Base-by-base conservation (phyloP, 2,888 invertebrate species). In the Geophilus truncorum region DNA sequence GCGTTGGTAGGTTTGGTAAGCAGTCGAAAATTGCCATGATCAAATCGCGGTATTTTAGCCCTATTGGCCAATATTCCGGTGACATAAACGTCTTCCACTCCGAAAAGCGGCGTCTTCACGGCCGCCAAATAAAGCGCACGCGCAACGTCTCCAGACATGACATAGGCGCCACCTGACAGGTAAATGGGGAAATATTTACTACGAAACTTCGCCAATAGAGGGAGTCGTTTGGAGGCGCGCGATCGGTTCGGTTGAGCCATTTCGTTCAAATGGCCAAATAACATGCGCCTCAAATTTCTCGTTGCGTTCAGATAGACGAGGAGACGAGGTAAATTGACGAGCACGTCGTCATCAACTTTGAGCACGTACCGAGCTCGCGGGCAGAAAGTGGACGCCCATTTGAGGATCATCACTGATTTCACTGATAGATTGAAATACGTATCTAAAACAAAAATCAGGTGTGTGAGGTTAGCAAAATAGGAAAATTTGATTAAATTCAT, bases 11-110 rank as follows among this genome's bases (percentile, higher is more conserved):
- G 87, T 85, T 87, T 87, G 77, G 86, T 84, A n/a, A n/a, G n/a
- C 83, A 91, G 91, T 84, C 90, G 89, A 86, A 93, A 93, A 25
- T 90, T 89, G 0, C 90, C 88, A 87, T 92, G 90, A 87, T 92
- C 91, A 34, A 89, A 88, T 0, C 92, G 91, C 5, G 86, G 86
- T 0, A 93, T 85, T 0, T 88, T 87, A 0, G 92, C 90, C 7
- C 89, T 89, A 15, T 88, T 87, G 0, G 93, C 91, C 92, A 83
- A 88, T 30, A 82, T 81, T 12, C 82, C 82, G 1, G 82, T 82
- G 28, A 82, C 77, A 78, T 77, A 82, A 18, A 82, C 82, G 57
- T 82, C 82, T 30, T 82, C 82, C 28, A 81, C 76, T 18, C 32
- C n/a, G 75, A 82, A 81, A 18, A 82, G 25, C 15, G 80, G 81